These are phyloP conservation scores for Hanleya hanleyi DNA, from an alignment of 2,888 invertebrate genomes.

Conservation along the genomic window DNA sequence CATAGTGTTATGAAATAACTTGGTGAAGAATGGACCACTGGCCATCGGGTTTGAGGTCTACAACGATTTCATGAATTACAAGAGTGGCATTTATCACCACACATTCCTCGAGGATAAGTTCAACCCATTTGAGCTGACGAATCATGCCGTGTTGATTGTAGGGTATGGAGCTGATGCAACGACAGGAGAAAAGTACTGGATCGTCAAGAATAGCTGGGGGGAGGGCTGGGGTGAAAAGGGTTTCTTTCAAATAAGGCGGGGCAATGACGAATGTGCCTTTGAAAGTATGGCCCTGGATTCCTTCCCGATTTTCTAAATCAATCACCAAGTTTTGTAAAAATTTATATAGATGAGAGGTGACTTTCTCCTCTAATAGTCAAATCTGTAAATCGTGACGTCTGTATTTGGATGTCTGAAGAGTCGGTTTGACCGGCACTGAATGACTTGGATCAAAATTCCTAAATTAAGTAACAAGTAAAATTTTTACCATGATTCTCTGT, in stretches of 20 bases:
- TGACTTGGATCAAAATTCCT: too few relatives aligned
- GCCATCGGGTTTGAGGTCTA: conserved; percentile 75
- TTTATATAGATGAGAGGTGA: too few relatives aligned
- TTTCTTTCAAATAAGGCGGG: conserved; percentile 70
- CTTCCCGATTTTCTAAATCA: conserved; percentile 48
- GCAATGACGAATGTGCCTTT: conserved; percentile 71
- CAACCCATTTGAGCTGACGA: conserved; percentile 74
- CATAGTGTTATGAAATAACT: too few relatives aligned
- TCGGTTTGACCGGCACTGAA: too few relatives aligned
- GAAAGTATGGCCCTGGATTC: conserved; percentile 72
- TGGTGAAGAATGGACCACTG: conserved; percentile 74
- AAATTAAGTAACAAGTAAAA: too few relatives aligned
- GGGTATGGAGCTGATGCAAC: conserved; percentile 73
- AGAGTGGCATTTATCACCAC: conserved; percentile 75
- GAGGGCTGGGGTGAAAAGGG: conserved; percentile 70
- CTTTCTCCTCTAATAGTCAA: too few relatives aligned
- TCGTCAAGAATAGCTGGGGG: conserved; percentile 74
- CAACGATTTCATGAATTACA: conserved; percentile 71
- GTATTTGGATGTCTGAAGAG: too few relatives aligned
- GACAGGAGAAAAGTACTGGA: conserved; percentile 71
- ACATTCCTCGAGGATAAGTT: conserved; percentile 67
- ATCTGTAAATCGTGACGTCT: too few relatives aligned
- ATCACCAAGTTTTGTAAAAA: too few relatives aligned
- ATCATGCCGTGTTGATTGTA: conserved; percentile 75
- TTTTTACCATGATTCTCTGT: too few relatives aligned